Conservation (phyloP, 2,797 vertebrate species). For the Brachymystax lenok region DNA sequence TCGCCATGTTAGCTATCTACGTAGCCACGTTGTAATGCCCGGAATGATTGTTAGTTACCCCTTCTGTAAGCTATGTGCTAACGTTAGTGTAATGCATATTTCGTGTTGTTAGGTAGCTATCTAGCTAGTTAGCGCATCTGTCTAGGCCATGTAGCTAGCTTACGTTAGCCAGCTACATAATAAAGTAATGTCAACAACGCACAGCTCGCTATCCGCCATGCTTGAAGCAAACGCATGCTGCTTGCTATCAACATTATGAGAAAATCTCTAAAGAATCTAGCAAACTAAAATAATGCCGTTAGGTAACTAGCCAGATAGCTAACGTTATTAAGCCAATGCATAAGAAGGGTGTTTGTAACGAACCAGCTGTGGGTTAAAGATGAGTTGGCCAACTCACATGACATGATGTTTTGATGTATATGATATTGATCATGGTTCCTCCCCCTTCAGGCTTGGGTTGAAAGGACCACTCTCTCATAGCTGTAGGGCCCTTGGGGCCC, state of each 20-base stretch:
- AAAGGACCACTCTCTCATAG: conserved; percentile 24
- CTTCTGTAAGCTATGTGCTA: no score
- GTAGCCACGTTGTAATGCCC: not conserved
- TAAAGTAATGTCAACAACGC: not conserved
- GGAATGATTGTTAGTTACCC: not conserved
- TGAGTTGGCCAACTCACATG: not conserved
- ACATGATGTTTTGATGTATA: not conserved
- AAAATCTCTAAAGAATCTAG: no score
- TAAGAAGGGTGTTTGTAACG: no score
- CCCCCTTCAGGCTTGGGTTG: conserved; percentile 32
- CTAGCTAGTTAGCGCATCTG: not conserved
- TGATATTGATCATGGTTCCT: not conserved
- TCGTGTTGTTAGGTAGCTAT: not conserved
- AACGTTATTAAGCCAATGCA: no score
- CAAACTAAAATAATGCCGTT: no score
- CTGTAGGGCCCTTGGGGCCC: conserved; percentile 52
- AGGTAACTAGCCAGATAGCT: no score
- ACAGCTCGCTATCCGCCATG: not conserved
- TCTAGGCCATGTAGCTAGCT: not conserved
- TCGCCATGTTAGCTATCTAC: conserved; percentile 33
- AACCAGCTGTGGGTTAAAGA: not conserved
- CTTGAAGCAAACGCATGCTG: not conserved
- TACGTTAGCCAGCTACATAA: not conserved
- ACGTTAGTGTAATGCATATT: not conserved
- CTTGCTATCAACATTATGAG: not conserved